Evolutionary conservation across 1,140 invertebrate genomes (phyloP).

Genomic region (Augochlora pura): DNA sequence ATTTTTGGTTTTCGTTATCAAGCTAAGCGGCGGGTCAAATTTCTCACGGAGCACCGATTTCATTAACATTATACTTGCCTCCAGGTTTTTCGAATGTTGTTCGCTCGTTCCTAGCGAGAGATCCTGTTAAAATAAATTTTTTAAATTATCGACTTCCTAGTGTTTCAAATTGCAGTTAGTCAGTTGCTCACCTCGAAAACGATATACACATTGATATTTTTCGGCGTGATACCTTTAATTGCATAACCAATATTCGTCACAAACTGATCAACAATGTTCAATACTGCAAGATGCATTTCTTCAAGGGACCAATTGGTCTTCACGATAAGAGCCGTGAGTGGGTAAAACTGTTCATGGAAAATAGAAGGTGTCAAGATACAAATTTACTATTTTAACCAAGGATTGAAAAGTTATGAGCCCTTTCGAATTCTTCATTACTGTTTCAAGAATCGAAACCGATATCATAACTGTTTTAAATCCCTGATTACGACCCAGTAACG

Average conservation of each 20-base stretch:
- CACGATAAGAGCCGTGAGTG: conserved; percentile 47
- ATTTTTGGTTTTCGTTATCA: neutral
- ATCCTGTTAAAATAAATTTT: conserved; percentile 31
- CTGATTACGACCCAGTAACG: too few species aligned
- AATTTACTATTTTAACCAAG: too few species aligned
- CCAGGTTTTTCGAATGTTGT: neutral
- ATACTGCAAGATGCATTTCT: conserved; percentile 65
- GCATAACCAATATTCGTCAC: conserved; percentile 51
- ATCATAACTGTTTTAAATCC: too few species aligned
- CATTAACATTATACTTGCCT: conserved; percentile 1
- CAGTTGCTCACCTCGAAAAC: conserved; percentile 53
- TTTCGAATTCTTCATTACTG: too few species aligned
- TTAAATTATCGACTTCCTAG: too few species aligned
- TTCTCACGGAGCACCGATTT: conserved; percentile 17
- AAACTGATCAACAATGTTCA: conserved; percentile 55
- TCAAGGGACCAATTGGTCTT: conserved; percentile 63
- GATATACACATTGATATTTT: conserved; percentile 40
- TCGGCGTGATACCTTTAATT: conserved; percentile 42
- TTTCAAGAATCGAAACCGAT: too few species aligned
- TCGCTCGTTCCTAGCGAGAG: neutral
- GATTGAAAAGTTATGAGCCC: too few species aligned
- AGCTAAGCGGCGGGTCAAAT: conserved; percentile 37
- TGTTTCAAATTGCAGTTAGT: too few species aligned
- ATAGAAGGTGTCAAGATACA: neutral
- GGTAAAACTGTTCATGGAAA: conserved; percentile 38